Conservation (phyloP, 2,797 vertebrate genomes). For the Lindbergichthys nudifrons region DNA sequence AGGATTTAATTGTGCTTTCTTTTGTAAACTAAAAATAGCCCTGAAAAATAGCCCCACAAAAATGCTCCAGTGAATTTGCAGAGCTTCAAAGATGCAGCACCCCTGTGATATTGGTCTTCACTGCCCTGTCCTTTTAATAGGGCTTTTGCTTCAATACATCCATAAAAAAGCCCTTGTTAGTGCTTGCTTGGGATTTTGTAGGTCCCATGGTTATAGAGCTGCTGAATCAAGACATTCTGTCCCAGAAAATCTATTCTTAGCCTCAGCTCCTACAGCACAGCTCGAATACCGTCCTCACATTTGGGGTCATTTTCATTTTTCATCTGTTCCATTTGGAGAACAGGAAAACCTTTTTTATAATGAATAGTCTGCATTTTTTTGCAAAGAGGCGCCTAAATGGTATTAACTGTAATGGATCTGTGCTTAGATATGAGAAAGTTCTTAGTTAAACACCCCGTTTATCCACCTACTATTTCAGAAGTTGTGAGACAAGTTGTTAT, state of each 20-base stretch:
- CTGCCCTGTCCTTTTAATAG: slow-evolving; percentile 35
- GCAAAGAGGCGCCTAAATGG: neutral
- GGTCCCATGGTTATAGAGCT: slow-evolving; percentile 65
- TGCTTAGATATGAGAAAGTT: neutral
- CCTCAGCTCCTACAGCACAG: slow-evolving; percentile 58
- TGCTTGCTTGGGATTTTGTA: slow-evolving; percentile 58
- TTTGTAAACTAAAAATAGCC: slow-evolving; percentile 14
- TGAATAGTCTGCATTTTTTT: neutral
- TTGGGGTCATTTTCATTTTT: slow-evolving; percentile 54
- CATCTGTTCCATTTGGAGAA: slow-evolving; percentile 21
- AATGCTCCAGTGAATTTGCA: neutral
- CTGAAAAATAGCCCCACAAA: slow-evolving; percentile 8
- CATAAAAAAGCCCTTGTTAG: slow-evolving; percentile 53
- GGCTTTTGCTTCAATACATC: slow-evolving; percentile 40
- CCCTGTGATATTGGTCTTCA: slow-evolving; percentile 27
- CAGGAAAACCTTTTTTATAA: slow-evolving; percentile 24
- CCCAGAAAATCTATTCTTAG: slow-evolving; percentile 80
- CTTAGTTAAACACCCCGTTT: slow-evolving; percentile 3
- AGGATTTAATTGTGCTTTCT: slow-evolving; percentile 10
- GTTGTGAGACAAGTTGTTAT: neutral
- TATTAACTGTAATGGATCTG: neutral
- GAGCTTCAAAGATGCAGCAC: slow-evolving; percentile 34
- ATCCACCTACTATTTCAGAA: slow-evolving; percentile 1
- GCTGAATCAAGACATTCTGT: slow-evolving; percentile 75
- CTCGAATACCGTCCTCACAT: slow-evolving; percentile 49